These are phyloP conservation scores for Chymomyza amoena DNA, from an alignment of 2,888 invertebrate genomes.

Conservation along the genomic window DNA sequence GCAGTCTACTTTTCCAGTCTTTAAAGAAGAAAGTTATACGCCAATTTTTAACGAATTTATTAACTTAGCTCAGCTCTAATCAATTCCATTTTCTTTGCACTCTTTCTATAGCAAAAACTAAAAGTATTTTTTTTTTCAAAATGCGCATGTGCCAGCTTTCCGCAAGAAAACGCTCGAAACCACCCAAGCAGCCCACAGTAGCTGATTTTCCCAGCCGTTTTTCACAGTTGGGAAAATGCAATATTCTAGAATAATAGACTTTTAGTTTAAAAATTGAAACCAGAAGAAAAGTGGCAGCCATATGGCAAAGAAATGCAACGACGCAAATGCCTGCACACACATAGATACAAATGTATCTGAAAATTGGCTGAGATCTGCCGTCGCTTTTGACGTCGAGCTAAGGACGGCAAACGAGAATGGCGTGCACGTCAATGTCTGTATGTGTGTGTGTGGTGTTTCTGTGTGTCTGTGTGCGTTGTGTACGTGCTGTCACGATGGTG, in stretches of 20 bases:
- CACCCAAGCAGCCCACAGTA: not conserved
- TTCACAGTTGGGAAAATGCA: not conserved
- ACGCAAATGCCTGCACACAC: conserved; percentile 12
- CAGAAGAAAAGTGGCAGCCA: conserved; percentile 2
- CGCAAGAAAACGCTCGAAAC: conserved; percentile 10
- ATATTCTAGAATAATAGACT: not conserved
- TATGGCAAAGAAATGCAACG: conserved; percentile 23
- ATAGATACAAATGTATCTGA: conserved; percentile 24
- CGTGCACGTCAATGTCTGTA: not conserved
- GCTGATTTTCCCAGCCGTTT: not conserved
- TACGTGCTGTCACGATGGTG: conserved; percentile 28
- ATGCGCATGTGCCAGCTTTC: conserved; percentile 54
- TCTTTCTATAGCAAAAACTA: not conserved
- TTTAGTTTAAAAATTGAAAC: not conserved
- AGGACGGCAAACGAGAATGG: not conserved
- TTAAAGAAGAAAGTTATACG: too few relatives aligned
- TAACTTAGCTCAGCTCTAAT: too few relatives aligned
- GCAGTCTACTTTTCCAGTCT: too few relatives aligned
- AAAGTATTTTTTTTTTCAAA: conserved; percentile 4
- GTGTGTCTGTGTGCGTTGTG: conserved; percentile 6
- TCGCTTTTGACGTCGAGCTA: conserved; percentile 15
- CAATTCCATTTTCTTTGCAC: not conserved
- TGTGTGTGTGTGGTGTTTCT: conserved; percentile 2
- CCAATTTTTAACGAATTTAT: too few relatives aligned
- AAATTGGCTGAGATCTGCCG: conserved; percentile 6